Conservation (phyloP, 1,140 invertebrate species). For the Trachymyrmex cornetzi region DNA sequence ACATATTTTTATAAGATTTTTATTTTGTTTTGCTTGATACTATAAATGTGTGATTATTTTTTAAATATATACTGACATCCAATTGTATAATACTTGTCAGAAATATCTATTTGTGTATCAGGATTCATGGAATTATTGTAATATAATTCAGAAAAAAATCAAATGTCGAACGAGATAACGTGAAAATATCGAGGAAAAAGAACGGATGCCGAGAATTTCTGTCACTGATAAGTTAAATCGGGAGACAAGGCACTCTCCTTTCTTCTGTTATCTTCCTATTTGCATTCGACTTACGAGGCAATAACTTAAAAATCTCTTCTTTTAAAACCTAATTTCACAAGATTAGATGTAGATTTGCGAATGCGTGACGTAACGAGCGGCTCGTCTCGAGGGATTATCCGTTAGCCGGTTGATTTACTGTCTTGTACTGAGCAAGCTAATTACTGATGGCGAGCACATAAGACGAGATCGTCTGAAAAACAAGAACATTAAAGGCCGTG, state of each 20-base stretch:
- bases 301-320: not conserved
- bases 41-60: not conserved
- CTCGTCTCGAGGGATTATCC: not conserved
- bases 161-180: not conserved
- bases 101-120: slow-evolving; percentile 28
- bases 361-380: not conserved
- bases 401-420: not conserved
- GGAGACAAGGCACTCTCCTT: no score
- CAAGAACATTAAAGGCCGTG: not conserved
- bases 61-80: not conserved
- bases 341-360: not conserved
- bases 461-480: not conserved
- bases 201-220: not conserved
- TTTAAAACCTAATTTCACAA: slow-evolving; percentile 13
- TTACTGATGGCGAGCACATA: not conserved
- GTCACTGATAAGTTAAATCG: slow-evolving; percentile 28
- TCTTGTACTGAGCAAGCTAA: not conserved
- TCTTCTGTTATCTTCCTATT: not conserved
- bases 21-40: not conserved
- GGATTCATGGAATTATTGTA: slow-evolving; percentile 18
- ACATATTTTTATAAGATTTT: not conserved
- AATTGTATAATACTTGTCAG: not conserved
- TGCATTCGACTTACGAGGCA: not conserved
- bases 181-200: not conserved
- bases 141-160: slow-evolving; percentile 1